Conservation (phyloP, 1,140 invertebrate species). For the Ooceraea biroi region DNA sequence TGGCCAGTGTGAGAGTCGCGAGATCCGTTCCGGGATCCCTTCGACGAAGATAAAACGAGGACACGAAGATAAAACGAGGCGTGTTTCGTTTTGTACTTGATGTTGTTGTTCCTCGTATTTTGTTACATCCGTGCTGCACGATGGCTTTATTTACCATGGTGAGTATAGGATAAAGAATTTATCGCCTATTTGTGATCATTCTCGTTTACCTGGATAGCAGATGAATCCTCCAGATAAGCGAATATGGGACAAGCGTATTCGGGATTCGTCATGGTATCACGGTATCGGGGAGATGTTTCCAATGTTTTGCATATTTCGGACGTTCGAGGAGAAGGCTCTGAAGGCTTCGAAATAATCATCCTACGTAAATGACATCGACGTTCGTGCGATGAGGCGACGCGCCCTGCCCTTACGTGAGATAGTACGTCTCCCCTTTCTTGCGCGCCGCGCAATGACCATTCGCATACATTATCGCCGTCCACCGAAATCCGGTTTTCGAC, state of each 20-base stretch:
- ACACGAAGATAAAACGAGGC: background rate
- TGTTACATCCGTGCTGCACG: too few species aligned
- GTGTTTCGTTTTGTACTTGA: too few species aligned
- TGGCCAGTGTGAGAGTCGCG: conserved; percentile 40
- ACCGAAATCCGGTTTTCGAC: conserved; percentile 77
- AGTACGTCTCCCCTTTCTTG: conserved; percentile 27
- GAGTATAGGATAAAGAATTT: too few species aligned
- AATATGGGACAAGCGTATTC: background rate
- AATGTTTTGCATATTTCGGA: background rate
- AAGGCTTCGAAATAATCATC: background rate
- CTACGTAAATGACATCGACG: conserved; percentile 28
- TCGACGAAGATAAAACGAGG: background rate
- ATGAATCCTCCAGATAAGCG: too few species aligned
- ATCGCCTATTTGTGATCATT: too few species aligned
- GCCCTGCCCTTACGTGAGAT: background rate
- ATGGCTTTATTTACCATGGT: too few species aligned
- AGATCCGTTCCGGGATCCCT: background rate
- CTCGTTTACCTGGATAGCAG: too few species aligned
- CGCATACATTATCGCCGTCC: conserved; percentile 70
- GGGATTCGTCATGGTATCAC: background rate
- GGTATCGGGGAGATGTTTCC: background rate
- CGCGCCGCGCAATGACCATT: conserved; percentile 49
- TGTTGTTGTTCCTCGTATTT: too few species aligned
- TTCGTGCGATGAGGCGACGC: background rate
- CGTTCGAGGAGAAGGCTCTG: too few species aligned